phyloP scores from a whole-genome alignment of 2,797 vertebrate species.

The Sciaenops ocellatus region DNA sequence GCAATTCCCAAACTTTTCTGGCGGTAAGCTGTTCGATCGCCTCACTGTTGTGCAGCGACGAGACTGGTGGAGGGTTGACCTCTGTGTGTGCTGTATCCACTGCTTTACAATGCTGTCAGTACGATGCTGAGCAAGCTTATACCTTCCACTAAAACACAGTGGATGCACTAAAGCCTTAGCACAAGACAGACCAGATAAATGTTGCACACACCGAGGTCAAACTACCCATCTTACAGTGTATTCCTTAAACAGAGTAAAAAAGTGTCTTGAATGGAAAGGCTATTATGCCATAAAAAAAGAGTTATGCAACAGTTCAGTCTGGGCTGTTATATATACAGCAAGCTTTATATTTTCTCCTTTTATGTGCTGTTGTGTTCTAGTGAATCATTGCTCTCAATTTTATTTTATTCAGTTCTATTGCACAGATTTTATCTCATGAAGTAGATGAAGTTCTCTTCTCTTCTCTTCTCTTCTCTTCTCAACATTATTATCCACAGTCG shows the following conservation, averaged over 20 bases:
- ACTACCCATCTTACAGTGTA: slow-evolving; percentile 29
- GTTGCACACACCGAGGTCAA: slow-evolving; percentile 46
- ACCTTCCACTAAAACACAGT: slow-evolving; percentile 22
- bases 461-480: slow-evolving; percentile 10
- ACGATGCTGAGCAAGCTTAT: slow-evolving; percentile 55
- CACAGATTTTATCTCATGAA: neutral
- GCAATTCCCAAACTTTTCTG: slow-evolving; percentile 32
- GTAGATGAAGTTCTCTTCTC: slow-evolving; percentile 14
- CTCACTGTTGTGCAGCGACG: slow-evolving; percentile 11
- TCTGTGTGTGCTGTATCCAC: slow-evolving; percentile 25
- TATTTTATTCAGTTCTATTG: slow-evolving; percentile 33
- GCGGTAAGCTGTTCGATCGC: slow-evolving; percentile 21
- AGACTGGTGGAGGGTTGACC: slow-evolving; percentile 28
- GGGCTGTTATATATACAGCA: slow-evolving; percentile 21
- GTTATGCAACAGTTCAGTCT: slow-evolving; percentile 27
- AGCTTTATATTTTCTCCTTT: slow-evolving; percentile 28
- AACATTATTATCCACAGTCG: slow-evolving; percentile 33
- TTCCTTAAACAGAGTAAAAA: slow-evolving; percentile 30
- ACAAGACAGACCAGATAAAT: slow-evolving; percentile 53
- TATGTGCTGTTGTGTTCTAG: slow-evolving; percentile 38
- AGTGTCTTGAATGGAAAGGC: slow-evolving; percentile 29
- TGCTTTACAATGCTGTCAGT: slow-evolving; percentile 29
- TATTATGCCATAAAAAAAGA: slow-evolving; percentile 43
- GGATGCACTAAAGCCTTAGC: slow-evolving; percentile 21
- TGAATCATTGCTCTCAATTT: slow-evolving; percentile 41